Evolutionary conservation across 1,140 invertebrate genomes (phyloP), one percentile per base, ranked within the genome.

Genomic region (Yoshiicerus persimilis): DNA sequence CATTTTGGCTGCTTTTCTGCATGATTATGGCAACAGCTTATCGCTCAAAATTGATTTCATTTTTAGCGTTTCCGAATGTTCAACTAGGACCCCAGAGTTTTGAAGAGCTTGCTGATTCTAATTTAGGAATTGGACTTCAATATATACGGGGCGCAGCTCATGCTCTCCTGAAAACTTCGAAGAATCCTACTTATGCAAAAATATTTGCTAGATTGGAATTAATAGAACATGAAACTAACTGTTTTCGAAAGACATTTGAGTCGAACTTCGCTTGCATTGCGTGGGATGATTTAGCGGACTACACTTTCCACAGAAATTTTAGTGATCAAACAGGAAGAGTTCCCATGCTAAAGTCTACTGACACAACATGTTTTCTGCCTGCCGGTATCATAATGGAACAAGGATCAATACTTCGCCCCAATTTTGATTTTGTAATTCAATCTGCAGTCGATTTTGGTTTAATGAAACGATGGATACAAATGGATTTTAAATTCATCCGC

Each of bases 41-140:
- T n/a, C n/a, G n/a, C n/a, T 90, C 89, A 6, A 89, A 90, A 66
- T 27, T 90, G 1, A 39, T 87, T 0, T 16, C 30, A 4, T 66
- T 66, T 25, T 47, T 90, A 4, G 83, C 80, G 4, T 90, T 89
- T 41, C 86, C 86, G 2, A 23, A 34, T 86, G 10, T n/a, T n/a
- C n/a, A n/a, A 85, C 20, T 39, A 77, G 56, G 36, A 13, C 36
- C 64, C 56, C n/a, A n/a, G n/a, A n/a, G n/a, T n/a, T n/a, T n/a
- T n/a, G n/a, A n/a, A n/a, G n/a, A n/a, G n/a, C n/a, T 90, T 4
- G 85, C 86, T 6, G 36, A 84, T 36, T 90, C 87, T 13, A 41
- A 86, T 23, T 88, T 62, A 34, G n/a, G 20, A 32, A 20, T 88
- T n/a, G 32, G 27, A 23, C 34, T 88, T 2, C 83, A 70, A 13